These are phyloP conservation scores for Eremobia ochroleuca DNA, from an alignment of 2,888 invertebrate species.

Conservation along the genomic window DNA sequence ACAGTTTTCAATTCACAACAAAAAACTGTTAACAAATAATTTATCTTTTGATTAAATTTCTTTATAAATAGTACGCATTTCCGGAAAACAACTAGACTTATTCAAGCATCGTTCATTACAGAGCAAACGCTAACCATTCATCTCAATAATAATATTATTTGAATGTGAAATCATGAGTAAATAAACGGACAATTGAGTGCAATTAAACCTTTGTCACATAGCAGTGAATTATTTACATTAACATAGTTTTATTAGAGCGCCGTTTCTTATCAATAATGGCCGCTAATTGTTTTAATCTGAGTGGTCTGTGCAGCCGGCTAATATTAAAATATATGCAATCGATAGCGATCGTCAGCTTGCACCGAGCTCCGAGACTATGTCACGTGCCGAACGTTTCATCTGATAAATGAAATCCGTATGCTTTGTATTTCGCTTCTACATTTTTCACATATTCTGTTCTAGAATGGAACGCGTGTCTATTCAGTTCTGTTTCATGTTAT, in stretches of 20 bases:
- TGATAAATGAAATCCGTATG: conserved; percentile 74
- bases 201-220: conserved; percentile 52
- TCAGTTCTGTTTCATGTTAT: conserved; percentile 24
- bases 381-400: conserved; percentile 75
- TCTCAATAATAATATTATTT: conserved; percentile 18
- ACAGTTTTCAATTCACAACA: background rate
- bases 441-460: conserved; percentile 67
- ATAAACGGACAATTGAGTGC: conserved; percentile 20
- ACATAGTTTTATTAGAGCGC: conserved; percentile 74
- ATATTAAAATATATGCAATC: conserved; percentile 86
- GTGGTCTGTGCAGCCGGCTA: conserved; percentile 59
- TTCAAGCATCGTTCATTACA: background rate
- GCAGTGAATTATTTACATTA: conserved; percentile 71
- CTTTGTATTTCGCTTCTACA: conserved; percentile 62
- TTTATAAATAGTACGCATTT: background rate
- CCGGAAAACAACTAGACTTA: conserved; percentile 3
- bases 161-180: conserved; percentile 21
- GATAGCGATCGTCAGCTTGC: conserved; percentile 79
- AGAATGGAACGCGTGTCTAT: conserved; percentile 17
- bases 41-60: background rate
- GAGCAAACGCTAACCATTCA: conserved; percentile 30
- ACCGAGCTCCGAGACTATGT: conserved; percentile 72
- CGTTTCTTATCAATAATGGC: conserved; percentile 80
- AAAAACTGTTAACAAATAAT: background rate
- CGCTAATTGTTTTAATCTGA: conserved; percentile 75